These are phyloP conservation scores for Psylliodes chrysocephalus DNA, from an alignment of 2,888 invertebrate genomes.

Conservation along the genomic window DNA sequence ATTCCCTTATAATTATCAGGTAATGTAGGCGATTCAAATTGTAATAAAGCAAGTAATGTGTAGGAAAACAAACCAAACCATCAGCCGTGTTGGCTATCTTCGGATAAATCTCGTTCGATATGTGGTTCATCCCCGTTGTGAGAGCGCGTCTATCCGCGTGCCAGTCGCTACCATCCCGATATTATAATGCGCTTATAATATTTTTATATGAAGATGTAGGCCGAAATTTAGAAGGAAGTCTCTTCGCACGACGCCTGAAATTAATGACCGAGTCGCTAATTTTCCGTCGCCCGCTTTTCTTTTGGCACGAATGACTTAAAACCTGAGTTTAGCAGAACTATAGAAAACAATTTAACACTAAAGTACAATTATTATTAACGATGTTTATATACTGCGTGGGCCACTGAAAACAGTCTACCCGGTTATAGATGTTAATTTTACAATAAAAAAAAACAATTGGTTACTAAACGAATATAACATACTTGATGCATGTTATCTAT, in stretches of 20 bases:
- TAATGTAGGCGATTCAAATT: background rate
- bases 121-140: slow-evolving; percentile 54
- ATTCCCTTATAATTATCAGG: background rate
- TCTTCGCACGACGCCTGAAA: background rate
- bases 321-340: too few species aligned
- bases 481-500: too few species aligned
- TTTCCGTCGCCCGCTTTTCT: too few species aligned
- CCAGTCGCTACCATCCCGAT: slow-evolving; percentile 49
- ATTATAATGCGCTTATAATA: slow-evolving; percentile 39
- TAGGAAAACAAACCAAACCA: background rate
- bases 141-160: slow-evolving; percentile 40
- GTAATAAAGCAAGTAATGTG: background rate
- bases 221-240: background rate
- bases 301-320: too few species aligned
- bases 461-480: too few species aligned
- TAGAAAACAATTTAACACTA: too few species aligned
- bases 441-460: too few species aligned
- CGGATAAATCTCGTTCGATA: slow-evolving; percentile 57
- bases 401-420: too few species aligned
- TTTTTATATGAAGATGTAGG: slow-evolving; percentile 24
- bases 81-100: slow-evolving; percentile 46
- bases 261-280: background rate
- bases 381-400: too few species aligned
- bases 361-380: too few species aligned
- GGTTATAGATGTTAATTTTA: too few species aligned